Base-by-base conservation (phyloP, 2,113 vertebrate species). In the Hippopotamus amphibius region DNA sequence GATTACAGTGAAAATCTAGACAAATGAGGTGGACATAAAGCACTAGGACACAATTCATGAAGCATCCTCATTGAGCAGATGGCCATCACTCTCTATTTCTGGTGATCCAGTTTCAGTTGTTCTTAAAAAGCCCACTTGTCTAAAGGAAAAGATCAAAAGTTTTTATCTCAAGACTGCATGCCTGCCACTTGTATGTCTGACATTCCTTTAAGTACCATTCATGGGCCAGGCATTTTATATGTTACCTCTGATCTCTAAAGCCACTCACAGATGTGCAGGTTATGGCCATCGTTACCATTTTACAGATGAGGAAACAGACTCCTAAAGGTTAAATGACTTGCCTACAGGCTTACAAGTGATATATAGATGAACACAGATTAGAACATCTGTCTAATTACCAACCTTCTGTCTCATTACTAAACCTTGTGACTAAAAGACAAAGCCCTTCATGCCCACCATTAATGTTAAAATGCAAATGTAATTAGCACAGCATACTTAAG, bases 311-410 rank as follows among this genome's bases (percentile, higher is more conserved):
- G 68, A 96, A 93, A 95, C 69, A 92, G 80, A 69, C 80, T 61
- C 85, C 46, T 43, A 69, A 93, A 96, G 63, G 77, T 80, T 69
- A 92, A 92, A 63, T 48, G 37, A 53, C 55, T 89, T 79, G 53
- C 92, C 76, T 88, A 87, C 28, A 90, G 90, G 65, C 48, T 80
- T 88, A 90, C 94, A 80, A 71, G 63, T 63, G 71, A 88, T 69
- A 72, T 74, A 30, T 50, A 88, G 85, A 66, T 74, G 55, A 84
- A 63, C 68, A 33, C 24, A 76, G 63, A 87, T 74, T 61, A 86
- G 77, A 97, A 89, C 68, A 69, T 90, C 65, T 61, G 66, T 74
- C 90, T 93, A 93, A 95, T 91, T 88, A 65, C 81, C 95, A 81
- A 85, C 46, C 87, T 97, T 94, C 81, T 33, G 2, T 79, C 90